phyloP scores from a whole-genome alignment of 2,888 invertebrate species.

The Torymus tubicola region DNA sequence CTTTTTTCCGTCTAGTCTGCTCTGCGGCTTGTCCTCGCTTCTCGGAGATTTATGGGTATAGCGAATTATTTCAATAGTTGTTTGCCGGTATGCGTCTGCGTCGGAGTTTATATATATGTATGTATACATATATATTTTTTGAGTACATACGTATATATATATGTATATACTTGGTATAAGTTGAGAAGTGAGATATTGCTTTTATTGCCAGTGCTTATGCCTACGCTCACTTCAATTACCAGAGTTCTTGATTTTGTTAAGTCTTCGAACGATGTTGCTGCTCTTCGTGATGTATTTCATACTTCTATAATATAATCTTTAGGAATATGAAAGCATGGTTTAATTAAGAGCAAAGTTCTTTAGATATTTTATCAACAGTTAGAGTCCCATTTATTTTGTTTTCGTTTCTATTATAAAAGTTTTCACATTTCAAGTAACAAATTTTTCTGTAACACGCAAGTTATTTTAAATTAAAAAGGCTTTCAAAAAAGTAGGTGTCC shows the following conservation, averaged over 20 bases:
- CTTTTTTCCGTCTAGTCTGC: slow-evolving; percentile 13
- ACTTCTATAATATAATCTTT: no score
- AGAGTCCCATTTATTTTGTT: no score
- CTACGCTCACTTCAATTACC: slow-evolving; percentile 28
- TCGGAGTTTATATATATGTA: not conserved
- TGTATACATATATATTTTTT: not conserved
- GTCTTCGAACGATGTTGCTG: not conserved
- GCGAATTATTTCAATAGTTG: slow-evolving; percentile 30
- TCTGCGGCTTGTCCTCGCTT: slow-evolving; percentile 24
- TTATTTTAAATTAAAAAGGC: no score
- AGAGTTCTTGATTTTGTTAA: not conserved
- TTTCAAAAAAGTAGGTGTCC: no score
- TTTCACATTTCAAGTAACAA: no score
- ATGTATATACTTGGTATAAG: no score
- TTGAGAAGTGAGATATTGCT: not conserved
- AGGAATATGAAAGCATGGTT: no score
- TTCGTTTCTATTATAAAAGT: no score
- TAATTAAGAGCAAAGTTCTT: no score
- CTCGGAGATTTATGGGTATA: slow-evolving; percentile 32
- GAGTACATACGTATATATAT: not conserved
- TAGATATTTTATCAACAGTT: no score
- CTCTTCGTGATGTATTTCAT: no score
- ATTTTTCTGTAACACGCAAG: no score
- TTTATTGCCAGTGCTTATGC: not conserved
- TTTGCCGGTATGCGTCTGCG: not conserved